Evolutionary conservation across 64 coral and sea anemone genomes (phyloP).

Genomic region (Actinia tenebrosa): DNA sequence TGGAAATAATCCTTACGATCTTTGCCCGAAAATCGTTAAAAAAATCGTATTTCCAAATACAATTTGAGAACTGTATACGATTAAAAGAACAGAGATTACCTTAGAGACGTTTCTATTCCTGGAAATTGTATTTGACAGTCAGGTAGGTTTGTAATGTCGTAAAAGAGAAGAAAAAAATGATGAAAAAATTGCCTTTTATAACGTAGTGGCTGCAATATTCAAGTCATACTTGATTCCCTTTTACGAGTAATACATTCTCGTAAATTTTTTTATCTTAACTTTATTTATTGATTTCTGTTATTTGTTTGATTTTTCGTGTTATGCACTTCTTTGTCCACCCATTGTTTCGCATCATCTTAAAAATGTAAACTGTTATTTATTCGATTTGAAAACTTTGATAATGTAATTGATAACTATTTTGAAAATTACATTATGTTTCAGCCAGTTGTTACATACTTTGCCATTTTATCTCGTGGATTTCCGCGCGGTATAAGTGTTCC

Average conservation of each 20-base stretch:
- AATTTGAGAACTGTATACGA: neutral
- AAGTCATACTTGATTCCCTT: neutral
- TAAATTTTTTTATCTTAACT: neutral
- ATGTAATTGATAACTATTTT: neutral
- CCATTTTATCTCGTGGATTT: too few species aligned
- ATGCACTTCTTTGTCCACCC: neutral
- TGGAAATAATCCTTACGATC: too few species aligned
- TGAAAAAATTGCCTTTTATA: neutral
- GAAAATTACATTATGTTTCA: neutral
- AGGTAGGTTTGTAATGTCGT: neutral
- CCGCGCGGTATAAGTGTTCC: too few species aligned
- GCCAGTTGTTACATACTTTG: too few species aligned
- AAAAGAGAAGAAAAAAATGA: neutral
- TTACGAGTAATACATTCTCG: neutral
- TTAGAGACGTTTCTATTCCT: neutral
- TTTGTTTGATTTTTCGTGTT: neutral
- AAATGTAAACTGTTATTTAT: neutral
- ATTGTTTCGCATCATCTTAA: neutral
- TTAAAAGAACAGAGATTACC: neutral
- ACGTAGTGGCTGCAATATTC: neutral
- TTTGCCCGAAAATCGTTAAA: too few species aligned
- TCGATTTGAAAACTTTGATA: neutral
- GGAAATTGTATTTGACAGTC: neutral
- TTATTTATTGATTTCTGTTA: neutral
- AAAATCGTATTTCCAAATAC: too few species aligned